These are phyloP conservation scores for Drosophila obscura DNA, from an alignment of 1,140 invertebrate species.

Conservation along the genomic window DNA sequence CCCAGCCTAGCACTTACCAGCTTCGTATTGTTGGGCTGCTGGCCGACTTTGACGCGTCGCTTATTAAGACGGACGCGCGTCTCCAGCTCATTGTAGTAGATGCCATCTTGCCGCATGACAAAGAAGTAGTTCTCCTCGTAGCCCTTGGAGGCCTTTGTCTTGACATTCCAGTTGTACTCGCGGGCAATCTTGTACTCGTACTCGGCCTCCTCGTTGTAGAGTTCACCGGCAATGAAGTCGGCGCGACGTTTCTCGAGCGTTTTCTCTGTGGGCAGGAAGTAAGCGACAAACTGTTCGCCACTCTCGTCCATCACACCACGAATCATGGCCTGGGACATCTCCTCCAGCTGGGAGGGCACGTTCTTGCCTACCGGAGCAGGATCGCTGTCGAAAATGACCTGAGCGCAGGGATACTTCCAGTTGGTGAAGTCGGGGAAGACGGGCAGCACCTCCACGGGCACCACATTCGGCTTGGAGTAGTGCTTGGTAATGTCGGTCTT, in stretches of 20 bases:
- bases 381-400: conserved; percentile 99
- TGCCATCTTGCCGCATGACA: conserved; percentile 94
- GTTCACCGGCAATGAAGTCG: conserved; percentile 90
- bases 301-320: conserved; percentile 99
- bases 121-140: conserved; percentile 99
- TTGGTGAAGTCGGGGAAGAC: conserved; percentile 97
- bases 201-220: conserved; percentile 95
- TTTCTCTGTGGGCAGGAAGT: conserved; percentile 97
- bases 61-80: conserved; percentile 97
- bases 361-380: conserved; percentile 93
- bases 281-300: conserved; percentile 99
- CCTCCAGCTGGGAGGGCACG: conserved; percentile 94
- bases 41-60: conserved; percentile 90
- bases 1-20: conserved; percentile 84
- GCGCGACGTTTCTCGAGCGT: conserved; percentile 94
- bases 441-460: conserved; percentile 94
- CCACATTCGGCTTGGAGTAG: conserved; percentile 97
- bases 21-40: conserved; percentile 86
- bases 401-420: conserved; percentile 99
- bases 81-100: conserved; percentile 99
- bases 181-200: conserved; percentile 98
- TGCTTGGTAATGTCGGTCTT: conserved; percentile 94
- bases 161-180: conserved; percentile 99
- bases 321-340: conserved; percentile 99
- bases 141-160: conserved; percentile 98